Evolutionary conservation across 2,797 vertebrate species (phyloP).

Genomic region (Cyclura pinguis): DNA sequence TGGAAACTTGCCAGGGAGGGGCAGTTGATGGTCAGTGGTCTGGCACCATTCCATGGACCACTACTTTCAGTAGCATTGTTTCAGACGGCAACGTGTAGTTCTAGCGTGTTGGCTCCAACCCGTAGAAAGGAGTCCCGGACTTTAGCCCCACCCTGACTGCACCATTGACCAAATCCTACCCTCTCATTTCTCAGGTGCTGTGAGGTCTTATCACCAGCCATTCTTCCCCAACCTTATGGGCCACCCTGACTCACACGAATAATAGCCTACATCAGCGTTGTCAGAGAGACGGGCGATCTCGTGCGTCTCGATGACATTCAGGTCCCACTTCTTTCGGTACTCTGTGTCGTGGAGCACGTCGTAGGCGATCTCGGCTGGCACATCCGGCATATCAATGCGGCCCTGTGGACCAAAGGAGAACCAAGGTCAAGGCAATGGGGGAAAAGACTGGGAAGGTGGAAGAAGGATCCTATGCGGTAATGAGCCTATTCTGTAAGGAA

Average conservation of each 20-base stretch:
- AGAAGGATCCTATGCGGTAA: too few relatives aligned
- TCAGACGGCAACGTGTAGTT: too few relatives aligned
- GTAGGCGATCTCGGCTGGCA: slow-evolving; percentile 81
- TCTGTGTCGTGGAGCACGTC: slow-evolving; percentile 82
- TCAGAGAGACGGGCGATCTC: slow-evolving; percentile 81
- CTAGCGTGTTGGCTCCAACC: not conserved
- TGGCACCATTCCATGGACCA: too few relatives aligned
- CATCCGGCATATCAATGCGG: slow-evolving; percentile 78
- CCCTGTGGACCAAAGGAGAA: slow-evolving; percentile 72
- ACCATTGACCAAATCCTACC: not conserved
- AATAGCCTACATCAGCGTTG: slow-evolving; percentile 84
- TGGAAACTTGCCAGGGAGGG: too few relatives aligned
- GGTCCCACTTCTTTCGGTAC: slow-evolving; percentile 82
- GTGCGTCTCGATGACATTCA: slow-evolving; percentile 77
- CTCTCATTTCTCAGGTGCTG: not conserved
- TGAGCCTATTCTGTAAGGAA: too few relatives aligned
- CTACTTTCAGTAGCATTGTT: too few relatives aligned
- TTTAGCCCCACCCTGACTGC: not conserved
- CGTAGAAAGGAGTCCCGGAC: not conserved
- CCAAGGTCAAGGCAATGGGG: not conserved
- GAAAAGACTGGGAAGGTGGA: too few relatives aligned
- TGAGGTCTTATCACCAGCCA: not conserved
- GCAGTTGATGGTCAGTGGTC: too few relatives aligned
- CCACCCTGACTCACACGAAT: slow-evolving; percentile 79
- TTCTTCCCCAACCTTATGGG: not conserved